Percentiles rank a stretch among this genome's conserved stretches.
Conservation (phyloP, 2,888 invertebrate species). For the Watsonalla cultraria region DNA sequence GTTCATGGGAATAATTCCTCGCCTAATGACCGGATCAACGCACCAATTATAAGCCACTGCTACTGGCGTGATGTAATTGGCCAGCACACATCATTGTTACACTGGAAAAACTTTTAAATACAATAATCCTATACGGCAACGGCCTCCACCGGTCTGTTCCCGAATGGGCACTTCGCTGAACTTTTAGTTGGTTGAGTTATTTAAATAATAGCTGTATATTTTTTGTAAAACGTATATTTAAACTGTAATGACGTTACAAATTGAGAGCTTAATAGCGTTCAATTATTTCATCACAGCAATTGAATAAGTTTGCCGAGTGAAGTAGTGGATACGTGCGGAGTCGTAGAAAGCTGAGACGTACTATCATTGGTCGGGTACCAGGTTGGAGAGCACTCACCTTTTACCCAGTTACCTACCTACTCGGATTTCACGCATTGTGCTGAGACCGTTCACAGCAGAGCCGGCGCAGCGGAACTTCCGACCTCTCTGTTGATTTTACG, state of each 20-base stretch:
- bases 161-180: neutral
- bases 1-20: slow-evolving; percentile 47
- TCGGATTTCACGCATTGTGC: slow-evolving; percentile 34
- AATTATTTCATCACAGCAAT: neutral
- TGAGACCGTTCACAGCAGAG: slow-evolving; percentile 10
- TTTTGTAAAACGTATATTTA: neutral
- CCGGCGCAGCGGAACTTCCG: slow-evolving; percentile 25
- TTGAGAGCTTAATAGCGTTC: neutral
- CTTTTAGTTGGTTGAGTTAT: neutral
- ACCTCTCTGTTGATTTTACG: slow-evolving; percentile 13
- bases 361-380: neutral
- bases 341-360: slow-evolving; percentile 1
- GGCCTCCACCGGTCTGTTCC: neutral
- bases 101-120: slow-evolving; percentile 8
- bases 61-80: slow-evolving; percentile 35
- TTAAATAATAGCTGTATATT: neutral
- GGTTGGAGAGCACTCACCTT: slow-evolving; percentile 42
- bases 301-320: neutral
- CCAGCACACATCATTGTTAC: slow-evolving; percentile 4
- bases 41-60: slow-evolving; percentile 43
- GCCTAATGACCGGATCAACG: slow-evolving; percentile 42
- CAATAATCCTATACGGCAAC: slow-evolving; percentile 7
- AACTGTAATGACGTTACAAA: neutral
- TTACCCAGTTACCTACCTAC: slow-evolving; percentile 47
- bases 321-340: neutral